A percentile compares a stretch with the other conserved stretches of the same genome.
These are phyloP conservation scores for Ridgeia piscesae DNA, from an alignment of 1,140 invertebrate genomes.

Conservation along the genomic window DNA sequence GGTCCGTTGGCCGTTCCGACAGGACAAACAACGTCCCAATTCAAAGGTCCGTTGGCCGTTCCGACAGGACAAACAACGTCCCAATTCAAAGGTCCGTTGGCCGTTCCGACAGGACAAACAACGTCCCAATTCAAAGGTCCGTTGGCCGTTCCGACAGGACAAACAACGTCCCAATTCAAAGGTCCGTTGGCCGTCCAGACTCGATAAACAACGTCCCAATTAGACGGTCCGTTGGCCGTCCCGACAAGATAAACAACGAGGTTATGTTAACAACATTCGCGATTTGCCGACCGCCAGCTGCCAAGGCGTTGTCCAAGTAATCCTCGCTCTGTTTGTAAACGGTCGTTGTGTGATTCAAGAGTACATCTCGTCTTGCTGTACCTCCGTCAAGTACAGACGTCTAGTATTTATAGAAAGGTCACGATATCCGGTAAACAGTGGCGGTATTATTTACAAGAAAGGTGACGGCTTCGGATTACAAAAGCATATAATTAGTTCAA, in stretches of 20 bases:
- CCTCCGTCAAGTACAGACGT: background rate
- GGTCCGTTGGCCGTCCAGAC: background rate
- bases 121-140: background rate
- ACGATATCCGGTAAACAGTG: background rate
- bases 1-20: background rate
- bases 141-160: background rate
- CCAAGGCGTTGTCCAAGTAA: background rate
- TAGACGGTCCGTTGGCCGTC: background rate
- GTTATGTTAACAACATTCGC: background rate
- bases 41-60: background rate
- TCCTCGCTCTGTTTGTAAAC: background rate
- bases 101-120: background rate
- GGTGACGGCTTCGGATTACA: background rate
- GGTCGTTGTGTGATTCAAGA: background rate
- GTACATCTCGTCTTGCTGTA: too few relatives aligned
- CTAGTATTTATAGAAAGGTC: background rate
- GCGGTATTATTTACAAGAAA: background rate
- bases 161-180: background rate
- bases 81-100: background rate
- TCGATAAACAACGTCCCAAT: background rate
- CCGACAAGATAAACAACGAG: background rate
- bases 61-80: background rate
- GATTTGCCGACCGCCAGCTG: background rate
- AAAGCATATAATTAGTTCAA: background rate
- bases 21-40: background rate